Base-by-base conservation (phyloP, 1,140 invertebrate species). In the Chymomyza costata region DNA sequence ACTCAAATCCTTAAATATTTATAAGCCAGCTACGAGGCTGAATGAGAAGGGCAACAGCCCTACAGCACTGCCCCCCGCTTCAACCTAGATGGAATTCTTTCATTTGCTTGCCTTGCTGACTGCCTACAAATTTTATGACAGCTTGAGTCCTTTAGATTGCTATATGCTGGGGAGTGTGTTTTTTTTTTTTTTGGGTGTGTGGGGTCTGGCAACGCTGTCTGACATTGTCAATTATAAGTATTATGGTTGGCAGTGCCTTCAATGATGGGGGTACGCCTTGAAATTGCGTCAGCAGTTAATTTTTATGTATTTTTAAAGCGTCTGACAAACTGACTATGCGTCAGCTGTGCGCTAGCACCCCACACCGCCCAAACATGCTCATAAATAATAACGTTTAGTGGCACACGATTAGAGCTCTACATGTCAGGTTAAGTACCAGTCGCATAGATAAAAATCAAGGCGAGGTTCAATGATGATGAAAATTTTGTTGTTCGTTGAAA, bases 271-370 rank as follows among this genome's bases (percentile, higher is more conserved):
- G n/a, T n/a, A n/a, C 60, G 60, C 51, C 32, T 55, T 51, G 51
- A 43, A 64, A 64, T 64, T 67, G 71, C 71, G 73, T 80, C 73
- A 71, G 71, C 61, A 71, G 62, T 78, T 78, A 63, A 78, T 76
- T 67, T 78, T 80, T 59, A 78, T 78, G 67, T 80, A 59, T 80
- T 70, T 76, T 76, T 76, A 78, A 76, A 71, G 54, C 66, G 62
- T 44, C 58, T 32, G 50, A 34, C 21, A 25, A 3, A 3, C 21
- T 5, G 3, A 25, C 21, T n/a, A n/a, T n/a, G n/a, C n/a, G n/a
- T n/a, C n/a, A n/a, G n/a, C n/a, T n/a, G n/a, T n/a, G n/a, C n/a
- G n/a, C n/a, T n/a, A n/a, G n/a, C 21, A 25, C 21, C 21, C 8
- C 8, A 25, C 21, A 25, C 21, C 21, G 8, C 21, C 21, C 21